Base-by-base conservation (phyloP, 2,888 invertebrate species). In the Cosmorhoe ocellata region DNA sequence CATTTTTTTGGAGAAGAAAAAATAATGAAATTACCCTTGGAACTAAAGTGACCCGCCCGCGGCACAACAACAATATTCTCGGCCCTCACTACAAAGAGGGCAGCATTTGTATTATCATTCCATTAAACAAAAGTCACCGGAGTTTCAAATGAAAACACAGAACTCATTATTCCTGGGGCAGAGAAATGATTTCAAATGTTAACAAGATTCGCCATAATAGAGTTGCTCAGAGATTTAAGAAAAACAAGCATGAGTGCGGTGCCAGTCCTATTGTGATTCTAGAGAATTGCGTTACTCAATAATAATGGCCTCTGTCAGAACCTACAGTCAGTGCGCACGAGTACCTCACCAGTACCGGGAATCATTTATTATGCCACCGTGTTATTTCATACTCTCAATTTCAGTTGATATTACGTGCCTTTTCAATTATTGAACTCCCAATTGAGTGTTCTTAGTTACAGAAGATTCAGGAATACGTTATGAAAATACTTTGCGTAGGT, bases 41-140 rank as follows among this genome's bases (percentile, higher is more conserved):
- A 81, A 85, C 84, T 86, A 84, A 79, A 85, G 81, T 84, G 85
- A 85, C 84, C 81, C 76, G 84, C 84, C 81, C 50, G 75, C 74
- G 84, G 83, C 81, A 84, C 83, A 84, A 84, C 83, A 86, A 84
- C 83, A 85, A 84, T 81, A 84, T 84, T 77, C 79, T 76, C 79
- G 73, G 73, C 72, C 67, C 78, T 77, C 79, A 85, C 86, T 84
- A 88, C 87, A 87, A 85, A 87, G 87, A 82, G 81, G 81, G 77
- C 72, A 86, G 79, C 84, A 84, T 84, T 86, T 76, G 82, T 89
- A 88, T 90, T 90, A 89, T 90, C 85, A 89, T 90, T 90, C 87
- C 89, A 90, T 90, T 90, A 88, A 87, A 88, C 85, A 89, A 88
- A 88, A 88, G 89, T 90, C 88, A 88, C 88, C 81, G 79, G 82